Evolutionary conservation across 2,797 vertebrate species (phyloP).

Genomic region (Zalophus californianus): DNA sequence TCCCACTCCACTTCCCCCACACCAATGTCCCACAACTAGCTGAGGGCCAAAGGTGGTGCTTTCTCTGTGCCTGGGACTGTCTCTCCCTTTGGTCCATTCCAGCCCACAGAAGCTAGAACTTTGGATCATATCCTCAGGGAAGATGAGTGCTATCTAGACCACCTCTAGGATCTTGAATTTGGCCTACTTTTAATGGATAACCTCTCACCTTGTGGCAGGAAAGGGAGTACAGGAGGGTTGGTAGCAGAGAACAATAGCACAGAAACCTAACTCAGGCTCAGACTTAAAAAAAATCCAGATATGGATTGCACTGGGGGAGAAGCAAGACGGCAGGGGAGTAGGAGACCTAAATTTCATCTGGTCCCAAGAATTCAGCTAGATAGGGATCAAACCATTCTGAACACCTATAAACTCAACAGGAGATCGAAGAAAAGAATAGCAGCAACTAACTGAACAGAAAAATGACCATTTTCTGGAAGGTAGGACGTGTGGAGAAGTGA

Average conservation of each 20-base stretch:
- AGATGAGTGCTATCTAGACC: background rate
- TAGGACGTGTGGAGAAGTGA: too few relatives aligned
- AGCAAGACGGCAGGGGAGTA: too few relatives aligned
- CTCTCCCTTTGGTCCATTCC: background rate
- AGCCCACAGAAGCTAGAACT: background rate
- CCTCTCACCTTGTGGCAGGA: background rate
- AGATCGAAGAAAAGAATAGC: too few relatives aligned
- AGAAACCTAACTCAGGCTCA: background rate
- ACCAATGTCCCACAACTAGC: background rate
- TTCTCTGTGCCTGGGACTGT: background rate
- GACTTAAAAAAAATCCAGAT: constrained; percentile 9
- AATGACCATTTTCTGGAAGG: too few relatives aligned
- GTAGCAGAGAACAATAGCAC: background rate
- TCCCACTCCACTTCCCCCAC: background rate
- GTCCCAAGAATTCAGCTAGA: too few relatives aligned
- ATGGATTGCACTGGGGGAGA: background rate
- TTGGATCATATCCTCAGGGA: background rate
- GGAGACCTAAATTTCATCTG: too few relatives aligned
- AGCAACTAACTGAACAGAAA: too few relatives aligned
- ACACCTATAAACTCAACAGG: too few relatives aligned
- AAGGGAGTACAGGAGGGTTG: background rate
- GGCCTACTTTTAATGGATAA: background rate
- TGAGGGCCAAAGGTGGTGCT: background rate
- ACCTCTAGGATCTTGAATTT: background rate
- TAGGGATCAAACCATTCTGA: too few relatives aligned